phyloP scores from a whole-genome alignment of 1,140 invertebrate genomes.

The Atta colombica region DNA sequence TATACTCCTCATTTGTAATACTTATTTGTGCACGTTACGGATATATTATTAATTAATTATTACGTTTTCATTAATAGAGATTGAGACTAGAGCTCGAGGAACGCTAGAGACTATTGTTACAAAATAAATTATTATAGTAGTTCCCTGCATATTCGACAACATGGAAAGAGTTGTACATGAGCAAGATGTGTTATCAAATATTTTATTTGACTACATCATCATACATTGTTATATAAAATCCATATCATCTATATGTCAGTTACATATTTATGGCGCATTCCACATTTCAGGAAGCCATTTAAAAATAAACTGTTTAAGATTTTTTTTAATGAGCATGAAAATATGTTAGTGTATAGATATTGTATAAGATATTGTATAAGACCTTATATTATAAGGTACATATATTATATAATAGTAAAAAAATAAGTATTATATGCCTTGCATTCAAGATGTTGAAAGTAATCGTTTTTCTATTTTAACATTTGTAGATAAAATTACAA shows the following conservation, averaged over 20 bases:
- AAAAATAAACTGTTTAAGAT: no score
- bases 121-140: constrained; percentile 57
- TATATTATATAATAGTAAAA: no score
- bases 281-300: no score
- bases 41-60: constrained; percentile 33
- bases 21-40: constrained; percentile 33
- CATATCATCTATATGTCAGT: constrained; percentile 10
- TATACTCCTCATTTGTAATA: neutral
- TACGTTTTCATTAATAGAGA: neutral
- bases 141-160: constrained; percentile 38
- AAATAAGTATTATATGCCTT: no score
- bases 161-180: constrained; percentile 40
- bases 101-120: constrained; percentile 36
- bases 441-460: no score
- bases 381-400: no score
- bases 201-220: neutral
- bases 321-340: no score
- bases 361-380: no score
- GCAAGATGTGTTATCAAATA: constrained; percentile 47
- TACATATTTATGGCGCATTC: neutral
- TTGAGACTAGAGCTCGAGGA: constrained; percentile 3
- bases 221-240: constrained; percentile 49
- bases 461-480: no score
- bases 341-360: no score
- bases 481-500: no score